Evolutionary conservation across 2,113 vertebrate species (phyloP).

Genomic region (Bujurquina vittata): DNA sequence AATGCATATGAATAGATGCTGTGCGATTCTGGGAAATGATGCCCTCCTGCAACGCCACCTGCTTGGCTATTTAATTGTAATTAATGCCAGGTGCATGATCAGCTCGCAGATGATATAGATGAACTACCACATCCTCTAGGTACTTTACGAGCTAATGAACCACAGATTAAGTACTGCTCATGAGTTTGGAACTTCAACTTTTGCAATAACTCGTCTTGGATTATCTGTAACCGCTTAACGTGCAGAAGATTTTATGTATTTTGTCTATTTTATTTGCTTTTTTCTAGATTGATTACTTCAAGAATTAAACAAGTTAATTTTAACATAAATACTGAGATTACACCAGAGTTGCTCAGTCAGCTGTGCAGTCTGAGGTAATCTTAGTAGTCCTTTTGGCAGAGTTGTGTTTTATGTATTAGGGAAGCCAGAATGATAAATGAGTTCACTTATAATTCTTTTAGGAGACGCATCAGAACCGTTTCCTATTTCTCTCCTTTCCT

Average conservation of each 20-base stretch:
- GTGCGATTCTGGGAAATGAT: neutral
- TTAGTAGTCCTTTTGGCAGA: neutral
- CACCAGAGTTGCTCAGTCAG: neutral
- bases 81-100: constrained; percentile 18
- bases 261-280: neutral
- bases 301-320: neutral
- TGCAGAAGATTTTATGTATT: neutral
- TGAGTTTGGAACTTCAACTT: neutral
- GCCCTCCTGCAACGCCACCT: constrained; percentile 30
- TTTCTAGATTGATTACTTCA: neutral
- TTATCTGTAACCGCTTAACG: neutral
- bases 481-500: constrained; percentile 21
- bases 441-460: constrained; percentile 62
- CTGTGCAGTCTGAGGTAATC: constrained; percentile 5
- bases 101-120: constrained; percentile 14
- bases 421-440: constrained; percentile 57
- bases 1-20: neutral
- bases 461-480: constrained; percentile 39
- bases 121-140: neutral
- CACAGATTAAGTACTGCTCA: constrained; percentile 14
- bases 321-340: neutral
- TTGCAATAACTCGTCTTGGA: neutral
- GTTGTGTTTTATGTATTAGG: constrained; percentile 26
- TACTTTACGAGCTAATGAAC: constrained; percentile 7
- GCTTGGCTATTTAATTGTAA: constrained; percentile 21